phyloP scores from a whole-genome alignment of 2,888 invertebrate genomes.

The Cryptus armator region DNA sequence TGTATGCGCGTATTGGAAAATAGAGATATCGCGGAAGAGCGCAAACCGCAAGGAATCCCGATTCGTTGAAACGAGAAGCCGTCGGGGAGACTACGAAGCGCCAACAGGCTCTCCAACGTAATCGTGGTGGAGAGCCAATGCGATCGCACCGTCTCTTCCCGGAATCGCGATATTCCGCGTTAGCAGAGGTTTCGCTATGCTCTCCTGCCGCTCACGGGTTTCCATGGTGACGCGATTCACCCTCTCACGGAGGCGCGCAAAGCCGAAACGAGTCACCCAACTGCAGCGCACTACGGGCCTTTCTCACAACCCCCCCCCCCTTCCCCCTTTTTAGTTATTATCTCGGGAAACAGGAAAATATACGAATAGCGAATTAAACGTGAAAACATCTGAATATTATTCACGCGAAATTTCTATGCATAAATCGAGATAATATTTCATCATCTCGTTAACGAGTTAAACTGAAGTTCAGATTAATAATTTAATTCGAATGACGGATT shows the following conservation, averaged over 20 bases:
- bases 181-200: constrained; percentile 24
- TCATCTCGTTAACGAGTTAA: background rate
- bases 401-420: background rate
- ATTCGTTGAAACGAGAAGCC: constrained; percentile 56
- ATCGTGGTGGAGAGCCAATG: constrained; percentile 38
- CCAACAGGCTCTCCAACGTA: constrained; percentile 47
- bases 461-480: background rate
- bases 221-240: constrained; percentile 63
- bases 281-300: constrained; percentile 2
- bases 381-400: constrained; percentile 14
- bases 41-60: constrained; percentile 35
- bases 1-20: background rate
- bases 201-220: constrained; percentile 34
- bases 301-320: background rate
- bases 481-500: background rate
- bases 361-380: constrained; percentile 11
- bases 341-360: constrained; percentile 12
- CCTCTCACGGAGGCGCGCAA: constrained; percentile 59
- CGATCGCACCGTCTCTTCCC: constrained; percentile 35
- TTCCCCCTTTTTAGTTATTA: background rate
- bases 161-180: constrained; percentile 54
- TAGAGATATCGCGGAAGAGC: background rate
- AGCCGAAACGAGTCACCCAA: constrained; percentile 54
- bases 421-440: background rate
- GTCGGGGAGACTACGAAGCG: background rate